Conservation (phyloP, 1,140 invertebrate genomes). For the Andrena cerasifolii region DNA sequence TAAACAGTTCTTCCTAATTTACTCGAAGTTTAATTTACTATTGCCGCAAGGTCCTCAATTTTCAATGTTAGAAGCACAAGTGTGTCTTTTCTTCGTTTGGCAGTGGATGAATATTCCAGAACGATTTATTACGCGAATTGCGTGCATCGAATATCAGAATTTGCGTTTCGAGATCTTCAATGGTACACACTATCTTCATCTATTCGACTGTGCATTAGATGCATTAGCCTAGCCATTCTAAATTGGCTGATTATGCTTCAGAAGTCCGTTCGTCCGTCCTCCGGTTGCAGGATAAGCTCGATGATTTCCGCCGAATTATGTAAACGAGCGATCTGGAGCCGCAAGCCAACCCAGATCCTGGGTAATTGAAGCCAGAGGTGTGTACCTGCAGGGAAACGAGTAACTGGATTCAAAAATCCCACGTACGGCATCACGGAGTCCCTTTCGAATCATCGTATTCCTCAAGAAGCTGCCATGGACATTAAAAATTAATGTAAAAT, state of each 20-base stretch:
- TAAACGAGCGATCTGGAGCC: constrained; percentile 48
- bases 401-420: constrained; percentile 22
- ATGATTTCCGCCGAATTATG: constrained; percentile 63
- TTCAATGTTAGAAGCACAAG: too few species aligned
- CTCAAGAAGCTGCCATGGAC: too few species aligned
- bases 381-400: constrained; percentile 49
- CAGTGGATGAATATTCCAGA: too few species aligned
- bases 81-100: too few species aligned
- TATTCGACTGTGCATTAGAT: not conserved
- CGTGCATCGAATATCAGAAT: not conserved
- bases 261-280: constrained; percentile 13
- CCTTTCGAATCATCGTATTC: constrained; percentile 8
- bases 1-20: too few species aligned
- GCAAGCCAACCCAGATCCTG: constrained; percentile 32
- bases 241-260: constrained; percentile 49
- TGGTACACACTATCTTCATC: not conserved
- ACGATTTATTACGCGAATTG: not conserved
- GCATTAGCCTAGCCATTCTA: not conserved
- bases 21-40: too few species aligned
- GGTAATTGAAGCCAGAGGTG: constrained; percentile 51
- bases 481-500: too few species aligned
- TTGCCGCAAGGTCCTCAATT: too few species aligned
- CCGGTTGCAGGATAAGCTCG: constrained; percentile 27
- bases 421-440: not conserved
- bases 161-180: not conserved